A percentile compares a stretch with the other conserved stretches of the same genome.
Evolutionary conservation across 2,797 vertebrate species (phyloP).

Genomic region (Tangara arthus): DNA sequence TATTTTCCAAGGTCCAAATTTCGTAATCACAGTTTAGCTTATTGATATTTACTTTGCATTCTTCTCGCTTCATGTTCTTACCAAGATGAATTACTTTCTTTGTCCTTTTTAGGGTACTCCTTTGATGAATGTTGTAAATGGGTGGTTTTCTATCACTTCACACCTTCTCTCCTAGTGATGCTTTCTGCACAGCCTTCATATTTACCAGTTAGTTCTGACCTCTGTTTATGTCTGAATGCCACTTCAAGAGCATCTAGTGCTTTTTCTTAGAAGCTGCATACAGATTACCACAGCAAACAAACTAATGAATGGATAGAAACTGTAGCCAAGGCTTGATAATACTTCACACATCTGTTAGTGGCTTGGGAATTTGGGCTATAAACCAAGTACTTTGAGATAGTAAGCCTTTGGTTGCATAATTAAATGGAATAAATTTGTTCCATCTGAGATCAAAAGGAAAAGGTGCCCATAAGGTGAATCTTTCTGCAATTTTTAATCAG

Average conservation of each 20-base stretch:
- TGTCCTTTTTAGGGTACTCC: neutral
- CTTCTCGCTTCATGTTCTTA: neutral
- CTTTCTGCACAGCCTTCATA: neutral
- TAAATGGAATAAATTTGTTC: neutral
- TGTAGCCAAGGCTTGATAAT: neutral
- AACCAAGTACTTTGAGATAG: neutral
- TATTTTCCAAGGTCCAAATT: constrained; percentile 33
- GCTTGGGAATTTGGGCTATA: neutral
- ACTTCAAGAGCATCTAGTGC: neutral
- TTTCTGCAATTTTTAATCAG: neutral
- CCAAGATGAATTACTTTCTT: constrained; percentile 42
- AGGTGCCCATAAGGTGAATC: neutral
- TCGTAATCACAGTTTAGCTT: constrained; percentile 42
- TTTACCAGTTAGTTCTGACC: neutral
- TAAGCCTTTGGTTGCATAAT: neutral
- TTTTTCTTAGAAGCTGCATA: neutral
- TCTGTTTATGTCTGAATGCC: neutral
- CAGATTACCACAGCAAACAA: neutral
- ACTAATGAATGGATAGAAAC: neutral
- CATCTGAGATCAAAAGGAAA: neutral
- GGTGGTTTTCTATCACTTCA: constrained; percentile 15
- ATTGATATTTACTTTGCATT: constrained; percentile 34
- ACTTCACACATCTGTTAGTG: neutral
- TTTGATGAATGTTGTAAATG: neutral
- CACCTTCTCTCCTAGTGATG: neutral